A percentile compares a stretch with the other conserved stretches of the same genome.
Evolutionary conservation across 2,888 invertebrate species (phyloP).

Genomic region (Pycnomerus fuliginosus): DNA sequence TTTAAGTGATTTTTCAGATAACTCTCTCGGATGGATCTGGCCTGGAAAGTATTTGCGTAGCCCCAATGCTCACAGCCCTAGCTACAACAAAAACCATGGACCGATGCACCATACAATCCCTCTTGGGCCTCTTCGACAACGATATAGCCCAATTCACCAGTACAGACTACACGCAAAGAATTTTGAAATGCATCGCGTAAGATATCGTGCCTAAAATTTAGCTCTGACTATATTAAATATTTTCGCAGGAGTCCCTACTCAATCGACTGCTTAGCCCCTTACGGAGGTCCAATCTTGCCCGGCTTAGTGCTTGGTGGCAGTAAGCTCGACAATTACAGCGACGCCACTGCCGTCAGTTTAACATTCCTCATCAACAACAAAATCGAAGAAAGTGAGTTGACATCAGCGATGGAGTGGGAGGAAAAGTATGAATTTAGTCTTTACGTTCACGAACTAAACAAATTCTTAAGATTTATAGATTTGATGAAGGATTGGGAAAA

Average conservation of each 20-base stretch:
- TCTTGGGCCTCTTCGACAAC: slow-evolving; percentile 77
- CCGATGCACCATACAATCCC: slow-evolving; percentile 79
- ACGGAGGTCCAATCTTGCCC: slow-evolving; percentile 87
- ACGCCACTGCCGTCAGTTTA: slow-evolving; percentile 68
- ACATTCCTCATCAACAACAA: slow-evolving; percentile 78
- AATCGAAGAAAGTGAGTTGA: slow-evolving; percentile 59
- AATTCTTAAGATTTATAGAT: slow-evolving; percentile 56
- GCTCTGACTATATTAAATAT: no score
- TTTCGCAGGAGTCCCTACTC: slow-evolving; percentile 57
- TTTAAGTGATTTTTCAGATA: slow-evolving; percentile 2
- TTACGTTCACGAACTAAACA: no score
- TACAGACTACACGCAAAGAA: slow-evolving; percentile 55
- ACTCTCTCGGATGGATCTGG: slow-evolving; percentile 56
- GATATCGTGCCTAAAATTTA: no score
- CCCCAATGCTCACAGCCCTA: slow-evolving; percentile 72
- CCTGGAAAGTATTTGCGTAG: slow-evolving; percentile 75
- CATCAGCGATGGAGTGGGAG: slow-evolving; percentile 74
- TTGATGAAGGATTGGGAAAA: slow-evolving; percentile 62
- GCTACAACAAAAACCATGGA: slow-evolving; percentile 57
- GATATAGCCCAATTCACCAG: slow-evolving; percentile 45
- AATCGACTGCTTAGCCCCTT: slow-evolving; percentile 73
- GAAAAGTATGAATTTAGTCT: no score
- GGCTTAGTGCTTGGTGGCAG: slow-evolving; percentile 84
- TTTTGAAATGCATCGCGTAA: slow-evolving; percentile 55
- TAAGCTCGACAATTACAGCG: slow-evolving; percentile 58